Evolutionary conservation across 2,888 invertebrate species (phyloP).

Genomic region (Gryllus longicercus): DNA sequence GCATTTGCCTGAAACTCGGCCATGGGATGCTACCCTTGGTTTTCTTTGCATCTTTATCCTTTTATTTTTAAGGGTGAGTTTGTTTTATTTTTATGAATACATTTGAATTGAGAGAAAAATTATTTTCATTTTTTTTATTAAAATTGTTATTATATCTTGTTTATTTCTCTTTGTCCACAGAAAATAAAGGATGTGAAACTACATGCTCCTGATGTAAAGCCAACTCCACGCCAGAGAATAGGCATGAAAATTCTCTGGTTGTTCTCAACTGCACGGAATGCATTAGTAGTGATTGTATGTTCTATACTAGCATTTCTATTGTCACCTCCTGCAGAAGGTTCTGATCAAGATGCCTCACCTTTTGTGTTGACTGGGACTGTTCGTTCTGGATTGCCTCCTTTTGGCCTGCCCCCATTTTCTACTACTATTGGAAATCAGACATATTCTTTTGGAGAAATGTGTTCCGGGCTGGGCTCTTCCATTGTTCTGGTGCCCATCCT

Average conservation of each 20-base stretch:
- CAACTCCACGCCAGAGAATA: constrained; percentile 46
- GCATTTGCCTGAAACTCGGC: constrained; percentile 64
- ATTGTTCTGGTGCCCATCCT: constrained; percentile 84
- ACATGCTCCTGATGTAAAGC: constrained; percentile 30
- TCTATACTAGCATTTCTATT: constrained; percentile 64
- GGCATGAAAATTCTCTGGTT: constrained; percentile 68
- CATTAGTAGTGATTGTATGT: constrained; percentile 72
- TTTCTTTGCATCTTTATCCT: constrained; percentile 68
- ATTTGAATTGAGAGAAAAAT: no score
- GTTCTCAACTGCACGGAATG: constrained; percentile 77
- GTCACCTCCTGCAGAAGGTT: constrained; percentile 48
- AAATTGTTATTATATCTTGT: background rate
- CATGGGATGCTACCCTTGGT: constrained; percentile 70
- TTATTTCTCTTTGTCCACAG: constrained; percentile 34
- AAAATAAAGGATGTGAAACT: constrained; percentile 38
- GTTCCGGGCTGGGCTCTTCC: constrained; percentile 77
- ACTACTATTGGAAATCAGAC: constrained; percentile 59
- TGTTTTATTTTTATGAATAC: no score
- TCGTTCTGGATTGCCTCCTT: constrained; percentile 67
- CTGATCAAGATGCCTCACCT: constrained; percentile 51
- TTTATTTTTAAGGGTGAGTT: constrained; percentile 71
- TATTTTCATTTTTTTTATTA: background rate
- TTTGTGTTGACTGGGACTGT: constrained; percentile 62
- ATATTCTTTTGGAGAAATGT: constrained; percentile 64
- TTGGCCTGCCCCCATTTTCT: constrained; percentile 67